These are phyloP conservation scores for Agrenia bidenticulata DNA, from an alignment of 2,888 invertebrate species.

Conservation along the genomic window DNA sequence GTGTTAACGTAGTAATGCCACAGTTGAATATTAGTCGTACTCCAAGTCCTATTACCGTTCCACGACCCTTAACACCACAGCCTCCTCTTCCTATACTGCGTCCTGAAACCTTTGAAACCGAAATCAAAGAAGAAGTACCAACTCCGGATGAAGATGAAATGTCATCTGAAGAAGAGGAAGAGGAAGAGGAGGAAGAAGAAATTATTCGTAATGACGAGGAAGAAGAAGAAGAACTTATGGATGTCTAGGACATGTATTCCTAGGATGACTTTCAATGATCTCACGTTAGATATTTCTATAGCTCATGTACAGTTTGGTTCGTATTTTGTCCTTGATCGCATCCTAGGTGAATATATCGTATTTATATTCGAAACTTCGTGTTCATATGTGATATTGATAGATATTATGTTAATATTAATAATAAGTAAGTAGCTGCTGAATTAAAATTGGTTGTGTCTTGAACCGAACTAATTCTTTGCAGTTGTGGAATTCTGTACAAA, in stretches of 20 bases:
- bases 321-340: too few species aligned
- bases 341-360: too few species aligned
- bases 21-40: slow-evolving; percentile 23
- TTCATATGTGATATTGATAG: too few species aligned
- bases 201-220: slow-evolving; percentile 56
- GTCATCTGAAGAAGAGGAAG: slow-evolving; percentile 53
- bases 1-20: slow-evolving; percentile 18
- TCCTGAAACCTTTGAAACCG: slow-evolving; percentile 20
- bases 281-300: not conserved
- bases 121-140: slow-evolving; percentile 19
- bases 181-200: slow-evolving; percentile 57
- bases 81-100: slow-evolving; percentile 25
- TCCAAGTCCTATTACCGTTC: slow-evolving; percentile 25
- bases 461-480: too few species aligned
- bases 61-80: slow-evolving; percentile 32
- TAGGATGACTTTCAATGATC: not conserved
- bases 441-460: too few species aligned
- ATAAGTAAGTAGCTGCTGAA: too few species aligned
- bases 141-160: slow-evolving; percentile 53
- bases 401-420: too few species aligned
- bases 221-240: slow-evolving; percentile 63
- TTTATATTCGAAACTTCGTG: too few species aligned
- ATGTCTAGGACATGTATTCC: slow-evolving; percentile 34
- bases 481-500: too few species aligned
- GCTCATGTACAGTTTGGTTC: not conserved